Base-by-base conservation (phyloP, 1,140 invertebrate species). In the Popillia japonica region DNA sequence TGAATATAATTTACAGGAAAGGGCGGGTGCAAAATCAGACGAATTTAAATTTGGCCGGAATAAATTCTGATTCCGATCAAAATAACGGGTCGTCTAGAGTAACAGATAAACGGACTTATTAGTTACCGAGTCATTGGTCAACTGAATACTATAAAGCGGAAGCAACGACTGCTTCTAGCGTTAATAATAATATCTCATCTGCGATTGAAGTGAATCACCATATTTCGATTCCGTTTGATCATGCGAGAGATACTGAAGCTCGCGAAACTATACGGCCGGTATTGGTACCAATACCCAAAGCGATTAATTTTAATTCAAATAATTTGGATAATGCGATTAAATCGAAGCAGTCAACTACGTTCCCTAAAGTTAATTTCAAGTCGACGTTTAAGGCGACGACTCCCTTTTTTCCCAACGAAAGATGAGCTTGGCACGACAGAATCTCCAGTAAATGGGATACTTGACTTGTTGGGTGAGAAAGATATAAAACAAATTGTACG, bases 351-450 rank as follows among this genome's bases (percentile, higher is more conserved):
- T 75, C 2, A 55, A 77, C 22, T 74, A 34, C 34, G 2, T 74
- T 74, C 9, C n/a, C 23, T 1, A 74, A 77, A 72, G 79, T 82
- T 6, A 84, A 84, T 80, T 85, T 84, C 44, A 76, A 80, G 68
- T 84, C 81, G 7, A 75, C 64, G 7, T 85, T 83, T 73, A 83
- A 83, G 61, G 83, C 83, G 0, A 86, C 85, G 14, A 86, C 85
- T 11, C 85, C 85, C 20, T 83, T 85, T 10, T 86, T 84, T 78
- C 85, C n/a, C 85, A 3, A 81, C 78, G 78, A 64, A 77, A 8
- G 83, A 76, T 34, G 74, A 79, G 20, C 42, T 76, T 9, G 44
- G 17, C 8, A 74, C 72, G n/a, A 74, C 72, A 1, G 40, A 40
- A 41, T 74, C 72, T 17, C 41, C 72, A 9, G n/a, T 74, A 11